Conservation (phyloP, 2,888 invertebrate genomes). For the Liodrosophila aerea region DNA sequence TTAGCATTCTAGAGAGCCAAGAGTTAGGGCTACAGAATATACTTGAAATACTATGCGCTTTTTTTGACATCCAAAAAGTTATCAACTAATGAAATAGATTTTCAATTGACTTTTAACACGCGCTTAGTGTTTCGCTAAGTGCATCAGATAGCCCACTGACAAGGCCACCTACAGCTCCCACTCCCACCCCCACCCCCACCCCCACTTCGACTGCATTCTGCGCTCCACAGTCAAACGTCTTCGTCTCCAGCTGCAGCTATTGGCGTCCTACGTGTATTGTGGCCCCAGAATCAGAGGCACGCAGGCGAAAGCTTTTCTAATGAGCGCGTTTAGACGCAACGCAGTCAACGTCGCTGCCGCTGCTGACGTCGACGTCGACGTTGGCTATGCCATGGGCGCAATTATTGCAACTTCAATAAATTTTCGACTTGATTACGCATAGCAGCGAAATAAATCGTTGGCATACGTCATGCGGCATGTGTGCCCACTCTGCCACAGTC, state of each 20-base stretch:
- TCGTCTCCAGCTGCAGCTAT: slow-evolving; percentile 4
- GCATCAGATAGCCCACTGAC: slow-evolving; percentile 22
- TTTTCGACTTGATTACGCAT: slow-evolving; percentile 74
- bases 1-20: no score
- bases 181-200: no score
- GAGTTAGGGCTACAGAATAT: no score
- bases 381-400: slow-evolving; percentile 55
- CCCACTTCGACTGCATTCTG: neutral
- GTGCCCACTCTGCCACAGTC: slow-evolving; percentile 12
- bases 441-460: slow-evolving; percentile 67
- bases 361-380: neutral
- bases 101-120: no score
- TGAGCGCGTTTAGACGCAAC: slow-evolving; percentile 57
- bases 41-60: no score
- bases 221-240: no score
- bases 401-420: slow-evolving; percentile 76
- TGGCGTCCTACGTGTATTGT: slow-evolving; percentile 25
- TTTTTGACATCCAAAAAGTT: no score
- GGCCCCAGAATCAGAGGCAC: slow-evolving; percentile 62
- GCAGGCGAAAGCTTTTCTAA: slow-evolving; percentile 71
- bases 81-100: no score
- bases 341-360: slow-evolving; percentile 9
- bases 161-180: slow-evolving; percentile 16
- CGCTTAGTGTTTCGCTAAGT: slow-evolving; percentile 30
- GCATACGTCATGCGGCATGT: slow-evolving; percentile 63